Conservation (phyloP, 2,797 vertebrate genomes). For the Furcifer pardalis region DNA sequence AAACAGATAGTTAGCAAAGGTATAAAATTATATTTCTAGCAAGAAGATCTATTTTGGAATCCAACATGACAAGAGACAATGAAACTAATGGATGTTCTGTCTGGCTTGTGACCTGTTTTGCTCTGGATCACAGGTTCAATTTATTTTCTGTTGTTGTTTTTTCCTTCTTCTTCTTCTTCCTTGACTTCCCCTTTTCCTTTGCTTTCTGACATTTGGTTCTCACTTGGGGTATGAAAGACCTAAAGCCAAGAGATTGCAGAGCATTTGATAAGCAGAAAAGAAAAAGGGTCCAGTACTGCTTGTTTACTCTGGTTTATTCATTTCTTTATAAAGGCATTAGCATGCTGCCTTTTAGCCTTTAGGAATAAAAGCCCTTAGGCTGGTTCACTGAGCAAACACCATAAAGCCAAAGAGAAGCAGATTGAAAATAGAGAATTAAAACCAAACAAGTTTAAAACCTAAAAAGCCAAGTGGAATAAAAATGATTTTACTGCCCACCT, state of each 20-base stretch:
- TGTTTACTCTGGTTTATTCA: background rate
- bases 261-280: background rate
- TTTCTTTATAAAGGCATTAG: background rate
- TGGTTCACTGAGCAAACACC: background rate
- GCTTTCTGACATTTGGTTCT: background rate
- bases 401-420: background rate
- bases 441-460: background rate
- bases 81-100: background rate
- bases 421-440: background rate
- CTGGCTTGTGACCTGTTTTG: background rate
- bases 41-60: background rate
- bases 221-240: background rate
- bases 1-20: background rate
- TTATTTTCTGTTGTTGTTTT: background rate
- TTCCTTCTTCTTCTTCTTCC: too few species aligned
- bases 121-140: background rate
- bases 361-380: background rate
- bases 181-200: too few species aligned
- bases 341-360: too few species aligned
- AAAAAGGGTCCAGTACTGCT: background rate
- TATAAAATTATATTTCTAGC: background rate
- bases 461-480: background rate
- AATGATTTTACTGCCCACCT: background rate
- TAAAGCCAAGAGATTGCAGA: background rate
- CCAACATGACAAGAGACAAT: background rate